Conservation (phyloP, 1,140 invertebrate species). For the Bradysia coprophila region DNA sequence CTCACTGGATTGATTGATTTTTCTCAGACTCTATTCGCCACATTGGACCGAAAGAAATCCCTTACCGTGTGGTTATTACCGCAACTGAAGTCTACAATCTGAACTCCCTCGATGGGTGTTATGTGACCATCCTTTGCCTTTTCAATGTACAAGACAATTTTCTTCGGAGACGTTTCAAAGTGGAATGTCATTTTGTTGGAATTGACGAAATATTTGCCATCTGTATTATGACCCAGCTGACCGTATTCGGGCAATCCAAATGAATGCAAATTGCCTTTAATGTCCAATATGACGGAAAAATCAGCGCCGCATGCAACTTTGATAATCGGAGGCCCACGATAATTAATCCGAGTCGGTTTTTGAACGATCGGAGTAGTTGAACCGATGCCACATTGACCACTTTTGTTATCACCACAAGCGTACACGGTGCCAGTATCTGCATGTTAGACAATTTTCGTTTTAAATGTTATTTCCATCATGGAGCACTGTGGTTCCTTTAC, state of each 20-base stretch:
- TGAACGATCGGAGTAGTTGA: conserved; percentile 44
- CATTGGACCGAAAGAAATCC: neutral
- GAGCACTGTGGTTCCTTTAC: neutral
- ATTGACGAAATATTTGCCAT: conserved; percentile 84
- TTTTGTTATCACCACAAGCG: conserved; percentile 76
- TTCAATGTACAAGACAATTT: conserved; percentile 72
- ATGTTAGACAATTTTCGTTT: neutral
- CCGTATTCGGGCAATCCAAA: conserved; percentile 89
- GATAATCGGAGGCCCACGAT: conserved; percentile 58
- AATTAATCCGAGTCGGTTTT: conserved; percentile 55
- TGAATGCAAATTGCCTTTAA: conserved; percentile 71
- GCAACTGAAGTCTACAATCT: conserved; percentile 77
- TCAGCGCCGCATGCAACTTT: conserved; percentile 81
- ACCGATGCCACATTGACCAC: conserved; percentile 76
- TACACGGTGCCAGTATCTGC: conserved; percentile 73
- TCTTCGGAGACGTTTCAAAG: conserved; percentile 67
- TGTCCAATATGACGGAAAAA: conserved; percentile 79
- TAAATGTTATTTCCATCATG: neutral
- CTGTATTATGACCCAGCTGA: conserved; percentile 79
- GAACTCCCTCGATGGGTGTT: conserved; percentile 62
- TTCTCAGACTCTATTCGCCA: neutral
- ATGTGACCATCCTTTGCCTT: conserved; percentile 75
- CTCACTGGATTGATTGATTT: no score
- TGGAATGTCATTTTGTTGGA: conserved; percentile 73
- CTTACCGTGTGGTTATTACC: conserved; percentile 80